Conservation (phyloP, 1,140 invertebrate species). For the Trypoxylus dichotomus region DNA sequence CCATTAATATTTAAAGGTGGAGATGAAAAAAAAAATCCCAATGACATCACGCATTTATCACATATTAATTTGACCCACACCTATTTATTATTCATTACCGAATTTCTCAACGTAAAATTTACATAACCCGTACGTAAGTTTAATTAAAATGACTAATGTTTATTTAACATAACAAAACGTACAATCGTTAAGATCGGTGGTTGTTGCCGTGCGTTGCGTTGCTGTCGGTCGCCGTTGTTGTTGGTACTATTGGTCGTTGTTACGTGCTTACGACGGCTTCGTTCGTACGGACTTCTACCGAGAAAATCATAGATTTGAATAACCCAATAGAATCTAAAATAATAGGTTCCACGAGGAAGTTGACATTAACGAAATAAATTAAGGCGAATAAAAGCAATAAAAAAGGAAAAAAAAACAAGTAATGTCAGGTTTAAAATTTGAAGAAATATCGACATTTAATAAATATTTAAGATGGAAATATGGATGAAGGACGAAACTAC, state of each 20-base stretch:
- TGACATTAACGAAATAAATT: not conserved
- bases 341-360: not conserved
- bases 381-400: not conserved
- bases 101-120: slow-evolving; percentile 45
- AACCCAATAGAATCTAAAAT: not conserved
- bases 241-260: not conserved
- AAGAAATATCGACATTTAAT: not conserved
- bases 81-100: slow-evolving; percentile 40
- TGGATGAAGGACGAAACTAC: too few species aligned
- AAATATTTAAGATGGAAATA: too few species aligned
- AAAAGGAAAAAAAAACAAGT: too few species aligned
- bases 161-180: slow-evolving; percentile 50
- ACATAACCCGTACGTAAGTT: slow-evolving; percentile 42
- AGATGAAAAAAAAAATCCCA: slow-evolving; percentile 26
- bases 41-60: slow-evolving; percentile 41
- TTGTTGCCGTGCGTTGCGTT: slow-evolving; percentile 30
- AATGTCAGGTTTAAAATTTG: too few species aligned
- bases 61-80: slow-evolving; percentile 42
- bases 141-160: slow-evolving; percentile 50
- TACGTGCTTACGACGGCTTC: not conserved
- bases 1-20: slow-evolving; percentile 33
- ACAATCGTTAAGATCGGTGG: slow-evolving; percentile 46
- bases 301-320: not conserved
- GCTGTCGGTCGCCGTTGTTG: slow-evolving; percentile 28
- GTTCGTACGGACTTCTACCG: not conserved